phyloP scores from a whole-genome alignment of 2,888 invertebrate genomes.

The Tachina lurida region DNA sequence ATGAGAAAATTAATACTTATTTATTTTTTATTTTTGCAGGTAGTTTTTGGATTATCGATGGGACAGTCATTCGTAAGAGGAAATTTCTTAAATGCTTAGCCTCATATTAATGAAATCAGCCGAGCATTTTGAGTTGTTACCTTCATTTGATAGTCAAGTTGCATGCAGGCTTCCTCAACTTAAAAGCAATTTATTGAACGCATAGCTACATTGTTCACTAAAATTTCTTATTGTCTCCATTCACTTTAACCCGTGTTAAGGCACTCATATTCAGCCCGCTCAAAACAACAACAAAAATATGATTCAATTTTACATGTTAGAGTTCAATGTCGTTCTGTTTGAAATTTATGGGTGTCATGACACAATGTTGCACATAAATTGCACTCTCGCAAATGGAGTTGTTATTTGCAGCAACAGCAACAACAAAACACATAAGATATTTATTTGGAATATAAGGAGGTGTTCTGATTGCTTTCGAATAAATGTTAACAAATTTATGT shows the following conservation, averaged over 20 bases:
- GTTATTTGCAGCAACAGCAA: conserved; percentile 50
- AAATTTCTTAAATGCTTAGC: too few species aligned
- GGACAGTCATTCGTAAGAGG: too few species aligned
- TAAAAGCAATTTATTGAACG: too few species aligned
- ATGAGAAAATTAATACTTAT: too few species aligned
- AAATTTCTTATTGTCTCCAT: conserved; percentile 17
- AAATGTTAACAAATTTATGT: conserved; percentile 62
- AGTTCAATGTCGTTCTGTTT: conserved; percentile 67
- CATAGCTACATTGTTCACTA: neutral
- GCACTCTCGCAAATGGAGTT: conserved; percentile 68
- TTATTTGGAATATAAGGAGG: neutral
- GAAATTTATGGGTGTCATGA: conserved; percentile 69
- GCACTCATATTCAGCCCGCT: neutral
- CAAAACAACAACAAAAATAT: conserved; percentile 1
- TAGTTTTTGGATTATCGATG: too few species aligned
- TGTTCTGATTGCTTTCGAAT: conserved; percentile 54
- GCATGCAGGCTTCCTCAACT: too few species aligned
- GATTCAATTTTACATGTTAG: conserved; percentile 45
- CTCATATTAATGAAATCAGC: too few species aligned
- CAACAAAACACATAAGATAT: neutral
- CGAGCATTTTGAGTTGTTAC: too few species aligned
- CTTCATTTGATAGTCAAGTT: too few species aligned
- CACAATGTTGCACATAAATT: conserved; percentile 60
- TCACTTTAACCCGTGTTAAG: neutral
- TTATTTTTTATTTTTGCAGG: too few species aligned